Conservation (phyloP, 2,888 invertebrate species). For the Sesia apiformis region DNA sequence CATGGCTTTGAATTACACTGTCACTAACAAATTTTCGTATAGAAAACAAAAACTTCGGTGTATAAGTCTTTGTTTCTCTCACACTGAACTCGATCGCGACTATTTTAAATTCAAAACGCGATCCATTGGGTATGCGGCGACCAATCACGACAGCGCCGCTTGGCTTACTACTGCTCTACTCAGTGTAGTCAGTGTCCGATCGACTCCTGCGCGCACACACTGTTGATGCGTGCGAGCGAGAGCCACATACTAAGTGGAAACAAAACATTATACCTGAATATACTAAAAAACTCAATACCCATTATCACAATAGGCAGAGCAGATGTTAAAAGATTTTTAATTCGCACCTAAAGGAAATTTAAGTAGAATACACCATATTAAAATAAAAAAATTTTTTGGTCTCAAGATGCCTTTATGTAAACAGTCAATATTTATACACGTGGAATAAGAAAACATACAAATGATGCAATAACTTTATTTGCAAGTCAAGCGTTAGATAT, state of each 20-base stretch:
- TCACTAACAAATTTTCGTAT: conserved; percentile 1
- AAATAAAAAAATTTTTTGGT: too few relatives aligned
- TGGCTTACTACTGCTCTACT: conserved; percentile 56
- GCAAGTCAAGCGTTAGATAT: too few relatives aligned
- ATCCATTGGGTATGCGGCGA: conserved; percentile 31
- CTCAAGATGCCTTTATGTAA: too few relatives aligned
- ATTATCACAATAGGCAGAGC: conserved; percentile 38
- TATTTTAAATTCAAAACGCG: conserved; percentile 50
- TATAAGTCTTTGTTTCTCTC: conserved; percentile 36
- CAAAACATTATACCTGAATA: conserved; percentile 44
- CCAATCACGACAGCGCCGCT: conserved; percentile 61
- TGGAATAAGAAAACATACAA: too few relatives aligned
- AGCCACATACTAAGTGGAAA: conserved; percentile 26
- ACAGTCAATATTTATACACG: too few relatives aligned
- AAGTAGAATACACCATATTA: too few relatives aligned
- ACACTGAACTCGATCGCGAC: conserved; percentile 47
- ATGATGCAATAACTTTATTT: too few relatives aligned
- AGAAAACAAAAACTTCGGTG: conserved; percentile 31
- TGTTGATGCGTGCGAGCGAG: conserved; percentile 42
- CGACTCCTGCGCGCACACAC: conserved; percentile 64
- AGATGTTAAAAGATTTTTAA: neutral
- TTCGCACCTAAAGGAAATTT: too few relatives aligned
- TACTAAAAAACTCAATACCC: conserved; percentile 42
- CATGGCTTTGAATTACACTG: neutral
- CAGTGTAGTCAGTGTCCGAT: conserved; percentile 29